phyloP scores from a whole-genome alignment of 2,113 vertebrate genomes.

The Athene cunicularia region DNA sequence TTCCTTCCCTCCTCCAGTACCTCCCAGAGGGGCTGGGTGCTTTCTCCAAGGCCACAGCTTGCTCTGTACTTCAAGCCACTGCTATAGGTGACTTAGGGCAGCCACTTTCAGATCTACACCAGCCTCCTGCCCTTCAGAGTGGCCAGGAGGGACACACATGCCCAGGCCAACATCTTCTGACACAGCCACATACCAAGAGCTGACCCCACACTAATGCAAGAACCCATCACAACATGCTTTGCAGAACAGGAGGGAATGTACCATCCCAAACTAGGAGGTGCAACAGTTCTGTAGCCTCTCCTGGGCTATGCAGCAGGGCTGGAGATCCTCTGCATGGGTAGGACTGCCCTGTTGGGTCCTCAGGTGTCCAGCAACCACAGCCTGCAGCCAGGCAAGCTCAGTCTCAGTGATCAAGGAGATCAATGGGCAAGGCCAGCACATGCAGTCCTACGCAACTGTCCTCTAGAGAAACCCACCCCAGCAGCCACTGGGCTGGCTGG shows the following conservation, averaged over 20 bases:
- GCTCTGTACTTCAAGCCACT: background rate
- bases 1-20: background rate
- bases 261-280: background rate
- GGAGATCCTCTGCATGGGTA: background rate
- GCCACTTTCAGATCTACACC: background rate
- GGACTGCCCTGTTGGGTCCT: background rate
- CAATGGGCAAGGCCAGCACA: background rate
- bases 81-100: background rate
- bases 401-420: background rate
- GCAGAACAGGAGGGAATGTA: too few relatives aligned
- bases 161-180: background rate
- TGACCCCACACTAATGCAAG: background rate
- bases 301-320: background rate
- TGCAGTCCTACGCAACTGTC: fast-evolving
- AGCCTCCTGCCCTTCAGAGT: background rate
- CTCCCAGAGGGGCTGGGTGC: background rate
- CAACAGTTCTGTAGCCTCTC: background rate
- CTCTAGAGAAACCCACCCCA: background rate
- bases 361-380: background rate
- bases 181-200: fast-evolving
- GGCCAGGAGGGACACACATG: background rate
- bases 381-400: background rate
- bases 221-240: background rate
- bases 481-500: background rate
- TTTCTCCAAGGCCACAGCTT: background rate